phyloP scores from a whole-genome alignment of 2,113 vertebrate species.

The Spea multiplicata region DNA sequence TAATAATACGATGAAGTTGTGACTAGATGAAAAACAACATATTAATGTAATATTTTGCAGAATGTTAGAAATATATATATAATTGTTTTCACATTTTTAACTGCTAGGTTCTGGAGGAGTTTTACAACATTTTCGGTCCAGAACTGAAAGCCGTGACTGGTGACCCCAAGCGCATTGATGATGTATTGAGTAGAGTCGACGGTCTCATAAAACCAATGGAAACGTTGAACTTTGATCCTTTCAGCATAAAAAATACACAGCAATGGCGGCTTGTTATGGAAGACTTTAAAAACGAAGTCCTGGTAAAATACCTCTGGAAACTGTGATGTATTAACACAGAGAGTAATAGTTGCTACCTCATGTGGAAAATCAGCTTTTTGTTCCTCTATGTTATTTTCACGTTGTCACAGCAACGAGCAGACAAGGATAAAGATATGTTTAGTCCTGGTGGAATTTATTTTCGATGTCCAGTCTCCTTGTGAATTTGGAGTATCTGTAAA shows the following conservation, averaged over 20 bases:
- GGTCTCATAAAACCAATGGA: constrained; percentile 74
- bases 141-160: constrained; percentile 82
- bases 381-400: too few species aligned
- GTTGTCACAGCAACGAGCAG: too few species aligned
- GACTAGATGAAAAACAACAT: too few species aligned
- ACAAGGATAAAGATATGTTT: too few species aligned
- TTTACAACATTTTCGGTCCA: constrained; percentile 80
- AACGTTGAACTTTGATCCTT: constrained; percentile 77
- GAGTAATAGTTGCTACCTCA: too few species aligned
- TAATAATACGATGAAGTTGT: too few species aligned
- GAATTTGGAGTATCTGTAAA: too few species aligned
- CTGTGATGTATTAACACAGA: too few species aligned
- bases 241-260: constrained; percentile 64
- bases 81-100: not conserved
- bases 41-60: not conserved
- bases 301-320: constrained; percentile 59
- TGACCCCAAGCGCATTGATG: constrained; percentile 73
- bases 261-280: constrained; percentile 81
- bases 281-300: constrained; percentile 75
- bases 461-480: too few species aligned
- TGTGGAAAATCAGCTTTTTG: too few species aligned
- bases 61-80: not conserved
- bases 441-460: too few species aligned
- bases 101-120: constrained; percentile 79
- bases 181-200: constrained; percentile 74